Conservation (phyloP, 2,888 invertebrate genomes). For the Gari tellinella region DNA sequence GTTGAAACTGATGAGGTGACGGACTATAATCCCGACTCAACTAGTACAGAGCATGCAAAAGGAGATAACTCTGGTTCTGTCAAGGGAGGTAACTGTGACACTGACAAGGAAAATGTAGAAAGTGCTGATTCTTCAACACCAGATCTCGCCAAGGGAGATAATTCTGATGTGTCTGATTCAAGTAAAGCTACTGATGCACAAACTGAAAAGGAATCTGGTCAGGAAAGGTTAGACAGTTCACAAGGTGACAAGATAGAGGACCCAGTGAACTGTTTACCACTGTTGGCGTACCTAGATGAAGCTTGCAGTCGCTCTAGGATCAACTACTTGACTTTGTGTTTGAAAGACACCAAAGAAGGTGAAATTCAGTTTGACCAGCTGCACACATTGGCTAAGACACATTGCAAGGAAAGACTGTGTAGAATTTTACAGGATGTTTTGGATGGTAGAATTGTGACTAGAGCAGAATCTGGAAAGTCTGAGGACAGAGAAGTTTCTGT, state of each 20-base stretch:
- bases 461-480: conserved; percentile 45
- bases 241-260: conserved; percentile 5
- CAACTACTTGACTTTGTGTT: conserved; percentile 55
- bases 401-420: conserved; percentile 56
- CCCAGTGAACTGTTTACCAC: conserved; percentile 27
- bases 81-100: conserved; percentile 10
- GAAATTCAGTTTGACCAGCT: conserved; percentile 44
- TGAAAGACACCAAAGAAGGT: conserved; percentile 47
- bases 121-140: too few species aligned
- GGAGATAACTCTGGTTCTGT: not conserved
- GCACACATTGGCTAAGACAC: conserved; percentile 35
- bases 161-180: conserved; percentile 3
- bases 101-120: too few species aligned
- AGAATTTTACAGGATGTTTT: conserved; percentile 61
- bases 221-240: not conserved
- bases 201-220: not conserved
- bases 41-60: not conserved
- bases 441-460: conserved; percentile 48
- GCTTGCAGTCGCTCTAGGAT: conserved; percentile 63
- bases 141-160: conserved; percentile 1
- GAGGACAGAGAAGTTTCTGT: not conserved
- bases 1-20: too few species aligned
- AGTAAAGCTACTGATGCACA: not conserved
- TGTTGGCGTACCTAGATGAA: conserved; percentile 64
- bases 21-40: too few species aligned